Base-by-base conservation (phyloP, 2,797 vertebrate genomes). In the Darevskia mixta region DNA sequence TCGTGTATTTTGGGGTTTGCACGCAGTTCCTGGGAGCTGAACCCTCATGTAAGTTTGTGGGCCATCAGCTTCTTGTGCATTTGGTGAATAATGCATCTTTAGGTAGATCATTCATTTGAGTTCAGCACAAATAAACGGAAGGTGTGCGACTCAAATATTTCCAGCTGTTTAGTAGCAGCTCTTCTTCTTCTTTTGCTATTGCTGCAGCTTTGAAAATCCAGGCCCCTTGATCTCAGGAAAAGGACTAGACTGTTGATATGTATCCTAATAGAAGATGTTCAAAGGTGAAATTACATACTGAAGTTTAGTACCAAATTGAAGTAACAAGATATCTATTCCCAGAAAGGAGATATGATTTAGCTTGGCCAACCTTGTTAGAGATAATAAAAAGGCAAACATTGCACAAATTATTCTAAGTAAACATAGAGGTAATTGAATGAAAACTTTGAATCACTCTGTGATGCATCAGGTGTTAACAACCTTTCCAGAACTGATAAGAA, bases 391-490 rank as follows among this genome's bases (percentile, higher is more conserved):
- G 27, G 2, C n/a, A 71, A 78, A 45, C 55, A 17, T 15, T 71
- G 35, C 35, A 85, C 29, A 80, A 80, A 85, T 69, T 29, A 88
- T 85, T 79, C 55, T 73, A 73, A 79, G 38, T 83, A 35, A 79
- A 79, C 55, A 29, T 9, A 15, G 25, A 82, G 29, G 55, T 45
- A 55, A 75, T 66, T 83, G 73, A 93, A 91, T 72, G 17, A 3
- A 0, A 45, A 35, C 84, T 96, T 90, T 86, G 82, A 91, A 91
- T 89, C 87, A 90, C 87, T 85, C 75, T 87, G 91, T 86, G 92
- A 90, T 8, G 9, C 55, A 90, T 55, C 49, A 55, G 49, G 89
- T 87, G 93, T 94, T 93, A 95, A 83, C 95, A 93, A 90, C 66
- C 87, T 91, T 94, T 93, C 90, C 87, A 92, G 69, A 79, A 25